Evolutionary conservation across 2,888 invertebrate species (phyloP).

Genomic region (Cryptocheilus praepositus): DNA sequence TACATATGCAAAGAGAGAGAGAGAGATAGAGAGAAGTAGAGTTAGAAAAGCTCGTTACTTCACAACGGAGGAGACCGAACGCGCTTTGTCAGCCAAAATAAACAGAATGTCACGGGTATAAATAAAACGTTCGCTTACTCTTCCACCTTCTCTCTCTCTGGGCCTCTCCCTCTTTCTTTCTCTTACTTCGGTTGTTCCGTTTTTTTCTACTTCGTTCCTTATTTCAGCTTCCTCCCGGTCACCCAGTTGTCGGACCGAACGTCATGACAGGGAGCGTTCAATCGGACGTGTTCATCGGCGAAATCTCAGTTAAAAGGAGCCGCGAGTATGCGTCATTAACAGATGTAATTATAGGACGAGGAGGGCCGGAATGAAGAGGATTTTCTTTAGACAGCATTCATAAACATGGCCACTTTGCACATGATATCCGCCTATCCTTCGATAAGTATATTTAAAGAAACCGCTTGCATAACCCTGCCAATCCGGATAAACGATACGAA

Average conservation of each 20-base stretch:
- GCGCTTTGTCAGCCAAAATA: conserved; percentile 69
- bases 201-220: conserved; percentile 4
- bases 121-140: conserved; percentile 67
- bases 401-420: too few species aligned
- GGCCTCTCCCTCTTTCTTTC: conserved; percentile 24
- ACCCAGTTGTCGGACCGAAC: not conserved
- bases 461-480: too few species aligned
- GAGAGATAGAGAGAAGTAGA: conserved; percentile 19
- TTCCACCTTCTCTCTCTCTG: too few species aligned
- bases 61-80: conserved; percentile 54
- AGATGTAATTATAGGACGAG: conserved; percentile 41
- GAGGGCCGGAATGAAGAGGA: not conserved
- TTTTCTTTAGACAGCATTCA: too few species aligned
- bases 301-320: conserved; percentile 45
- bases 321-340: conserved; percentile 30
- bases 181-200: conserved; percentile 21
- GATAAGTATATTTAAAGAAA: too few species aligned
- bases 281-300: conserved; percentile 20
- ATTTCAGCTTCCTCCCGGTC: not conserved
- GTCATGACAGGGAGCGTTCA: conserved; percentile 43
- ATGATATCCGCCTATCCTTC: too few species aligned
- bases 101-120: conserved; percentile 72
- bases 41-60: conserved; percentile 43
- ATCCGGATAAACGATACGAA: not conserved
- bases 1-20: not conserved